A percentile compares a stretch with the other conserved stretches of the same genome.
These are phyloP conservation scores for Cepaea nemoralis DNA, from an alignment of 1,140 invertebrate species.

Conservation along the genomic window DNA sequence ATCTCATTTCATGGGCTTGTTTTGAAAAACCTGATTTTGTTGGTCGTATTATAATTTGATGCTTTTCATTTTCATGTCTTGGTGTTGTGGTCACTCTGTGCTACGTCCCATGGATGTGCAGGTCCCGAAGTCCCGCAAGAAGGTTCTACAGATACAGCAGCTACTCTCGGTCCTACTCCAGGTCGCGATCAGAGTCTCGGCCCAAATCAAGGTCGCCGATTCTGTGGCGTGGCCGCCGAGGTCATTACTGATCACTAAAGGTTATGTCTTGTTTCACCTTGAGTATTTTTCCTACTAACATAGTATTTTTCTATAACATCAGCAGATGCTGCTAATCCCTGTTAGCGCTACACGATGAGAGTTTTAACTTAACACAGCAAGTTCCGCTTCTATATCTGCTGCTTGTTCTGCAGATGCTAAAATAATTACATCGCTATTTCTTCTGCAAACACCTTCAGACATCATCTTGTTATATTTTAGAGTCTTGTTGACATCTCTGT, in stretches of 20 bases:
- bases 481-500: too few species aligned
- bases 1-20: too few species aligned
- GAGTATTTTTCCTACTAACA: background rate
- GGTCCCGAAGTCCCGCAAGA: slow-evolving; percentile 4
- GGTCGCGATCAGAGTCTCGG: slow-evolving; percentile 34
- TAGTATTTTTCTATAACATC: too few species aligned
- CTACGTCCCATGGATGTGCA: slow-evolving; percentile 1
- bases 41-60: background rate
- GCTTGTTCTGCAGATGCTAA: too few species aligned
- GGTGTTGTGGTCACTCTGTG: slow-evolving; percentile 23
- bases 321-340: too few species aligned
- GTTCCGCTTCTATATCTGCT: too few species aligned
- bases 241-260: slow-evolving; percentile 5
- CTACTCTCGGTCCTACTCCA: slow-evolving; percentile 31
- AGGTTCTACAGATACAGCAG: slow-evolving; percentile 1
- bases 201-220: slow-evolving; percentile 24
- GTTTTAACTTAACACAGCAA: too few species aligned
- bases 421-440: too few species aligned
- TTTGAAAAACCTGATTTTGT: too few species aligned
- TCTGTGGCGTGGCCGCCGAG: background rate
- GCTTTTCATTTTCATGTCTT: slow-evolving; percentile 29
- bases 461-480: too few species aligned
- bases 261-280: background rate
- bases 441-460: too few species aligned
- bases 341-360: too few species aligned